Evolutionary conservation across 2,113 vertebrate genomes (phyloP).

Genomic region (Gymnarchus niloticus): DNA sequence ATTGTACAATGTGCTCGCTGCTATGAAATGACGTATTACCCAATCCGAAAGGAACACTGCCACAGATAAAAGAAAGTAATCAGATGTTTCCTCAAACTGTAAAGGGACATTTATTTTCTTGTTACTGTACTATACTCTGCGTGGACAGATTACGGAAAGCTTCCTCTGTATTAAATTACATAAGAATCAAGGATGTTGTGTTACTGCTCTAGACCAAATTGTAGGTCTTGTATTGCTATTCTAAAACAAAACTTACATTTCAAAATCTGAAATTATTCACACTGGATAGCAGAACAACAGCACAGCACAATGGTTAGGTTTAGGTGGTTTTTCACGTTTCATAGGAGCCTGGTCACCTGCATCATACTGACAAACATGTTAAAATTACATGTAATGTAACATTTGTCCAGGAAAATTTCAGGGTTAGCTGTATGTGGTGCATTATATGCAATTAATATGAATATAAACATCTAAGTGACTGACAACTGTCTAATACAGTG

Average conservation of each 20-base stretch:
- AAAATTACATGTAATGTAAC: too few species aligned
- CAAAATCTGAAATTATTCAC: not conserved
- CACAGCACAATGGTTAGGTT: not conserved
- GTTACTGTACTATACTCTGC: not conserved
- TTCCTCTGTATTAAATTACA: not conserved
- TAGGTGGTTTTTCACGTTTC: not conserved
- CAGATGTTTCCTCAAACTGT: not conserved
- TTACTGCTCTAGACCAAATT: not conserved
- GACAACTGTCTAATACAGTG: too few species aligned
- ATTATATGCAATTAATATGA: too few species aligned
- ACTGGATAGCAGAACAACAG: not conserved
- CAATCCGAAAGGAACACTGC: not conserved
- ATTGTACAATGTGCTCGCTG: not conserved
- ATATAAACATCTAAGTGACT: too few species aligned
- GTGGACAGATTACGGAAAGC: not conserved
- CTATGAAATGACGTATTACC: not conserved
- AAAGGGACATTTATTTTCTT: not conserved
- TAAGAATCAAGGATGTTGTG: not conserved
- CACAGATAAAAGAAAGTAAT: not conserved
- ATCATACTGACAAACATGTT: too few species aligned
- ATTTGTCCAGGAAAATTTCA: not conserved
- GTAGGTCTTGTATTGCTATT: not conserved
- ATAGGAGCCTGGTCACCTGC: not conserved
- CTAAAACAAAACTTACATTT: not conserved
- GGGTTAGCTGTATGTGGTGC: not conserved